Percentiles rank a stretch among this genome's conserved stretches.
Evolutionary conservation across 92 coral and sea anemone species (phyloP).

Genomic region (Muricea muricata): DNA sequence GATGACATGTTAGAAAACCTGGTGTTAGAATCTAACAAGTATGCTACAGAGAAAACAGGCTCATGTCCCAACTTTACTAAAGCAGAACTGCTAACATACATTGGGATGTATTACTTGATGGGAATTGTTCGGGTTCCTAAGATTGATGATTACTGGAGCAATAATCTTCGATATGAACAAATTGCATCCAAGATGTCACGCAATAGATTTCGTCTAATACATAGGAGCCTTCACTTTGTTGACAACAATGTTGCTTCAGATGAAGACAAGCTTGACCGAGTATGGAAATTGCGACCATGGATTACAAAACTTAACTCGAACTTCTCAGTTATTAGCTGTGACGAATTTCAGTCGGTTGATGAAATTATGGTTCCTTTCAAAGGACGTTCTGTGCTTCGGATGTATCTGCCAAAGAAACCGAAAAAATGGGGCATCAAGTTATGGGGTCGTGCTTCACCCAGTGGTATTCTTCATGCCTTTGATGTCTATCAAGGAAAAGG

Average conservation of each 20-base stretch:
- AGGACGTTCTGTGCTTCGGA: neutral
- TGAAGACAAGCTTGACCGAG: slow-evolving; percentile 10
- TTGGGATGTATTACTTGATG: neutral
- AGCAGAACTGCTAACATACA: neutral
- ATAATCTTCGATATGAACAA: neutral
- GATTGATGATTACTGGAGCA: neutral
- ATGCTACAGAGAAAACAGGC: too few relatives aligned
- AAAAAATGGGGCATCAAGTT: slow-evolving; percentile 33
- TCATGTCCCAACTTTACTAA: neutral
- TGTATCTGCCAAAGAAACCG: slow-evolving; percentile 32
- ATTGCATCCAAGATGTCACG: slow-evolving; percentile 24
- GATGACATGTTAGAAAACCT: slow-evolving; percentile 10
- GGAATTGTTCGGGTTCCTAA: slow-evolving; percentile 13
- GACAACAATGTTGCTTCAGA: slow-evolving; percentile 3
- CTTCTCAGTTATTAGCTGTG: neutral
- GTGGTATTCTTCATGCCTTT: slow-evolving; percentile 7
- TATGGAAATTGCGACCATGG: slow-evolving; percentile 44
- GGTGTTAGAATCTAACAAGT: neutral
- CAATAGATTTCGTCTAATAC: neutral
- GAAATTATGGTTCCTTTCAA: slow-evolving; percentile 41
- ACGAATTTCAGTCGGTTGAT: slow-evolving; percentile 27
- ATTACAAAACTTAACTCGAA: neutral
- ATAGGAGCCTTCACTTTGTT: neutral
- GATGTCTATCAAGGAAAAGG: slow-evolving; percentile 31
- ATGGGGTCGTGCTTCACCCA: slow-evolving; percentile 28